Evolutionary conservation across 2,113 vertebrate genomes (phyloP), one percentile per base, ranked within the genome.

Genomic region (Psettodes erumei): DNA sequence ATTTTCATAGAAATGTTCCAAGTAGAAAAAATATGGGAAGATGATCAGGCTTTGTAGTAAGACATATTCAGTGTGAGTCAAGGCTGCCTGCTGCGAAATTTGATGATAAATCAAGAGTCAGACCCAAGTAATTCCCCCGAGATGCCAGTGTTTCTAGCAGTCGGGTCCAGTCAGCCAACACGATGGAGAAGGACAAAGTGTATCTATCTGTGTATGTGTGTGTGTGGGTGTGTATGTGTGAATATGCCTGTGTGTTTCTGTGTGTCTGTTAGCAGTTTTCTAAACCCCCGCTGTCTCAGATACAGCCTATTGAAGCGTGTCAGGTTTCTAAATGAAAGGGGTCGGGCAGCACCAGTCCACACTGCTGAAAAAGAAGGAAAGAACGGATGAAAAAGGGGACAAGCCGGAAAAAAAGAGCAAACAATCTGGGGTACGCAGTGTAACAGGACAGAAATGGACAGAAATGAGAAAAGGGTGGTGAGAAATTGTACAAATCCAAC

Each of bases 401-500:
- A 73, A 11, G 12, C 27, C 27, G 45, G 9, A 9, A 35, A 58
- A 55, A 65, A 32, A 23, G 1, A 55, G 50, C 19, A 82, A 81
- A 83, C 28, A 72, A 75, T 66, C 38, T 47, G 4, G 0, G 51
- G 16, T 55, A 16, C 1, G 18, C 33, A 45, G n/a, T 63, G 12
- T 35, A 60, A 47, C 19, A 45, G 28, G 23, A 64, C 48, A 32
- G 43, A 37, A 53, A 27, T 19, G 13, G 21, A 40, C 19, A 48
- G 50, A 64, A 68, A 81, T 75, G 47, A 79, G 30, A 71, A 48
- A 70, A 50, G 19, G 48, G 37, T 21, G 19, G 62, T 71, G 58
- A 85, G 45, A 81, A 85, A 84, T 79, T 40, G 45, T 60, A 33
- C 35, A 63, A 81, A 86, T 75, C 54, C 70, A 77, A 60, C 53